phyloP scores from a whole-genome alignment of 2,113 vertebrate species.

The Tragelaphus strepsiceros region DNA sequence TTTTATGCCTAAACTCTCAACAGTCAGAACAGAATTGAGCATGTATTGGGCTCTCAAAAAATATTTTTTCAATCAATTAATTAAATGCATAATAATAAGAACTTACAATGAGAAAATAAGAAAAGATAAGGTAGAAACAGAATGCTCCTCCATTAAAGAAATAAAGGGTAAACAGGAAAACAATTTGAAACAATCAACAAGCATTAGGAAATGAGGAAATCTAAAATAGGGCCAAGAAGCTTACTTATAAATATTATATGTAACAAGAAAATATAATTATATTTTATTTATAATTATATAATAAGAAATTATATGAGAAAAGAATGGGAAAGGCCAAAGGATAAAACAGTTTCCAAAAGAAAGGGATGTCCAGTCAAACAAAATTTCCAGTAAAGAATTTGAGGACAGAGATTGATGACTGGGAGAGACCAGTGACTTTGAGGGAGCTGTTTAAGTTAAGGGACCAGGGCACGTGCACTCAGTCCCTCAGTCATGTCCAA shows the following conservation, averaged over 20 bases:
- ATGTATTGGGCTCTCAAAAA: neutral
- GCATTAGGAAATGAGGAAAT: neutral
- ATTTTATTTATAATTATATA: no score
- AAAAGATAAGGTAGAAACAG: neutral
- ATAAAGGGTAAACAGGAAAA: neutral
- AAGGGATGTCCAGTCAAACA: neutral
- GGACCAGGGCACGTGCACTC: neutral
- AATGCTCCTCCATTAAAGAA: conserved; percentile 5
- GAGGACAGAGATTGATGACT: neutral
- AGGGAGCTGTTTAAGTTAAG: neutral
- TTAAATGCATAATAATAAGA: neutral
- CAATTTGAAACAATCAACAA: neutral
- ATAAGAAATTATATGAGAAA: neutral
- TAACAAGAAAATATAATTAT: neutral
- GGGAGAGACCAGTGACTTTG: neutral
- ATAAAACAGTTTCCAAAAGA: neutral
- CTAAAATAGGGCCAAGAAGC: neutral
- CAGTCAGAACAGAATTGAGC: neutral
- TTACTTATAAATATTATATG: neutral
- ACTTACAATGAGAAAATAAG: neutral
- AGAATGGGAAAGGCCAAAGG: neutral
- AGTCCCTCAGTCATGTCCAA: no score
- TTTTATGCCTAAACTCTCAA: neutral
- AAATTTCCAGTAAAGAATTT: neutral
- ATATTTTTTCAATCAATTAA: neutral